phyloP scores from a whole-genome alignment of 2,113 vertebrate species.

The Edolisoma coerulescens region DNA sequence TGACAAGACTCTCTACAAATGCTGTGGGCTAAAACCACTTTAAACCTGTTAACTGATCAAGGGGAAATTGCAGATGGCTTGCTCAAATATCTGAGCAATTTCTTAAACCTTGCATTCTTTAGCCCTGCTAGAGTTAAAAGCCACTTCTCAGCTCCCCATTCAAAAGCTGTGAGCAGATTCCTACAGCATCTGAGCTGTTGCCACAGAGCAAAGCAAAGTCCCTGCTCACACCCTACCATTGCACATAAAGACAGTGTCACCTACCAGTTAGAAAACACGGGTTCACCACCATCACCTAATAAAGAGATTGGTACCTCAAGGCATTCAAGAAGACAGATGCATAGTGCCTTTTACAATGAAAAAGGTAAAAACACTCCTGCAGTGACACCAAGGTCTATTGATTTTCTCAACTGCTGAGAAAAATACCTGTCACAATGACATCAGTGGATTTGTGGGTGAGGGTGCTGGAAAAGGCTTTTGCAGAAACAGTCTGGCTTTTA shows the following conservation, averaged over 20 bases:
- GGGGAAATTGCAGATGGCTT: neutral
- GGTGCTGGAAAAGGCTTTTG: neutral
- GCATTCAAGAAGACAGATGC: neutral
- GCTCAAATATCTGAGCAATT: neutral
- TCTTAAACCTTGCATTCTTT: neutral
- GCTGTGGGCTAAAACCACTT: neutral
- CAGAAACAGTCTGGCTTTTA: neutral
- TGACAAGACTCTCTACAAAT: neutral
- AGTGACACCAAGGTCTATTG: neutral
- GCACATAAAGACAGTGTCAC: neutral
- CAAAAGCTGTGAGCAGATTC: neutral
- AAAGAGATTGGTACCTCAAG: neutral
- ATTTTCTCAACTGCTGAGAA: neutral
- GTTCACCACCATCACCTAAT: neutral
- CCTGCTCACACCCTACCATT: neutral
- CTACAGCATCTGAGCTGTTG: neutral
- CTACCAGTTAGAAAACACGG: neutral
- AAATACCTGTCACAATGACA: neutral
- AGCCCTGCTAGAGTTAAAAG: neutral
- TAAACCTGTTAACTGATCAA: neutral
- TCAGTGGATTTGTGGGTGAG: neutral
- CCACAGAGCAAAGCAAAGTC: neutral
- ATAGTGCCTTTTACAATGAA: neutral
- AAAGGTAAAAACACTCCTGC: neutral
- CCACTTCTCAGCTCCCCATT: neutral